These are phyloP conservation scores for Lates calcarifer DNA, from an alignment of 2,113 vertebrate genomes.

Conservation along the genomic window DNA sequence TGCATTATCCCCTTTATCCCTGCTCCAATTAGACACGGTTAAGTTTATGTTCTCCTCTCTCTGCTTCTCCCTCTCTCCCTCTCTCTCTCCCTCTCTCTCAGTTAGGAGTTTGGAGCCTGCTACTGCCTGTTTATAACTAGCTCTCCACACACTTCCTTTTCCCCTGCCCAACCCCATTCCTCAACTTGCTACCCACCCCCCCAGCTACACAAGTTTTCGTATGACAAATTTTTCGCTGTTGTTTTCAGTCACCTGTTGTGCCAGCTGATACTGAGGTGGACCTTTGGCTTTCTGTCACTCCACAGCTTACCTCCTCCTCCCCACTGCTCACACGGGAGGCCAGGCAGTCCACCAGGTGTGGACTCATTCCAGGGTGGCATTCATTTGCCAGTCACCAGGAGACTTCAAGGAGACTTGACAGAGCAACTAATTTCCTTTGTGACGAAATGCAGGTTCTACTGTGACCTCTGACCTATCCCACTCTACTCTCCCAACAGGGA, in stretches of 20 bases:
- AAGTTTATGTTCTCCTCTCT: constrained; percentile 54
- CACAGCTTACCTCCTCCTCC: constrained; percentile 48
- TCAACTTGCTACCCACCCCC: constrained; percentile 38
- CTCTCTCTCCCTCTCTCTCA: constrained; percentile 45
- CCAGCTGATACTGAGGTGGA: constrained; percentile 70
- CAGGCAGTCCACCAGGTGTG: constrained; percentile 37
- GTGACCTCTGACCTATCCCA: constrained; percentile 73
- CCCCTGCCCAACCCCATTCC: constrained; percentile 57
- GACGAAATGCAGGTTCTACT: constrained; percentile 47
- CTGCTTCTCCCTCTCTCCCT: constrained; percentile 17
- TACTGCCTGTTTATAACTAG: constrained; percentile 74
- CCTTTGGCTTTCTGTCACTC: constrained; percentile 44
- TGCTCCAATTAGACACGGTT: constrained; percentile 67
- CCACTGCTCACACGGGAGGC: constrained; percentile 36
- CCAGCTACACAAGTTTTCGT: constrained; percentile 72
- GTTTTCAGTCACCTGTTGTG: constrained; percentile 74
- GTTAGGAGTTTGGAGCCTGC: constrained; percentile 72
- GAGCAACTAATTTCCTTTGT: constrained; percentile 60
- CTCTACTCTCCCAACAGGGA: constrained; percentile 87
- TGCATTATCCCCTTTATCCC: constrained; percentile 76
- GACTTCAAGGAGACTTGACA: constrained; percentile 55
- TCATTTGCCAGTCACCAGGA: constrained; percentile 52
- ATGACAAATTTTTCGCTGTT: constrained; percentile 77
- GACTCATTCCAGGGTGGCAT: constrained; percentile 50
- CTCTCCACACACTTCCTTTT: constrained; percentile 52